Percentiles rank a stretch among this genome's conserved stretches.
Evolutionary conservation across 2,797 vertebrate species (phyloP).

Genomic region (Odontamblyopus lacepedii): DNA sequence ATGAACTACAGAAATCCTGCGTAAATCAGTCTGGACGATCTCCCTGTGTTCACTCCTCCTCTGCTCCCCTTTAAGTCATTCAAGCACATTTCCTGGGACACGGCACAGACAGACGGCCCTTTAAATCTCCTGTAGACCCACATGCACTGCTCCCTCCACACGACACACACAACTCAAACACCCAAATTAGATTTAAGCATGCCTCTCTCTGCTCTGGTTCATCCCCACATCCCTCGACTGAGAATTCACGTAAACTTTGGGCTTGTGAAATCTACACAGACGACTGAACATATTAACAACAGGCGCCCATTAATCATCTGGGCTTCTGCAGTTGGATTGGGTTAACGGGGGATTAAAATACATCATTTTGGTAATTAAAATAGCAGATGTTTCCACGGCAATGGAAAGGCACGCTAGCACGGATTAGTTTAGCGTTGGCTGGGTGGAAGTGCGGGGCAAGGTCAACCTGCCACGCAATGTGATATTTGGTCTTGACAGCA

Average conservation of each 20-base stretch:
- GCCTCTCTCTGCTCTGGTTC: slow-evolving; percentile 5
- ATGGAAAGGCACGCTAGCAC: slow-evolving; percentile 40
- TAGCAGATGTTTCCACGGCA: slow-evolving; percentile 62
- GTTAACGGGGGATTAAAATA: slow-evolving; percentile 65
- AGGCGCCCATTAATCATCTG: slow-evolving; percentile 16
- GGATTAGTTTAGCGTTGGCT: slow-evolving; percentile 48
- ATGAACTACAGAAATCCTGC: neutral
- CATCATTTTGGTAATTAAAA: slow-evolving; percentile 67
- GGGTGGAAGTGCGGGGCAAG: slow-evolving; percentile 64
- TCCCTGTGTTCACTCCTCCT: slow-evolving; percentile 58
- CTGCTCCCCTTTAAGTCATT: slow-evolving; percentile 50
- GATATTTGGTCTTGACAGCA: slow-evolving; percentile 58
- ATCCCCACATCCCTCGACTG: slow-evolving; percentile 3
- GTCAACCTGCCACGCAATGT: slow-evolving; percentile 62
- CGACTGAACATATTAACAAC: slow-evolving; percentile 8
- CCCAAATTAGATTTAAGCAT: slow-evolving; percentile 34
- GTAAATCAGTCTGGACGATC: neutral
- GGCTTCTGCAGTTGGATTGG: slow-evolving; percentile 44
- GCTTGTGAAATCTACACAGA: slow-evolving; percentile 7
- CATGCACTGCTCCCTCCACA: slow-evolving; percentile 3
- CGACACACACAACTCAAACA: slow-evolving; percentile 31
- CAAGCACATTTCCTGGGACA: slow-evolving; percentile 53
- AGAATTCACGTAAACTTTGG: slow-evolving; percentile 4
- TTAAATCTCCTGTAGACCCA: slow-evolving; percentile 38
- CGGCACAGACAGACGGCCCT: slow-evolving; percentile 43